Evolutionary conservation across 2,797 vertebrate species (phyloP).

Genomic region (Sylvia borin): DNA sequence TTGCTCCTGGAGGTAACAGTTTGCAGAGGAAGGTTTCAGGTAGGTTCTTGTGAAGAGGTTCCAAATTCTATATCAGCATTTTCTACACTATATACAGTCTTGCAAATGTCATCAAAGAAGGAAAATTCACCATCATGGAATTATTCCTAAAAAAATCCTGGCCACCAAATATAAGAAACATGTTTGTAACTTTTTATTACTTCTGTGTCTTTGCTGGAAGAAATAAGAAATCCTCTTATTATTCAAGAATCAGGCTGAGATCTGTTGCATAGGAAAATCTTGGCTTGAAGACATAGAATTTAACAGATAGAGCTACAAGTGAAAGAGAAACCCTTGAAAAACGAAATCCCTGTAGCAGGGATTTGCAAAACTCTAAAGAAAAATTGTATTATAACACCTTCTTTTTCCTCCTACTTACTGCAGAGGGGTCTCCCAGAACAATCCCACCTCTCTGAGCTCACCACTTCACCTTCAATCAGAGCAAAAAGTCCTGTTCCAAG

Average conservation of each 20-base stretch:
- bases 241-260: not conserved
- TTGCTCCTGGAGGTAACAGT: not conserved
- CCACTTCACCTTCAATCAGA: not conserved
- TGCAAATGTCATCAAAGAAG: not conserved
- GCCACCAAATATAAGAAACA: not conserved
- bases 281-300: not conserved
- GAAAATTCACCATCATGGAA: not conserved
- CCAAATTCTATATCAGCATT: not conserved
- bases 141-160: not conserved
- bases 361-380: constrained; percentile 39
- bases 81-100: not conserved
- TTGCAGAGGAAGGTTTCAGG: not conserved
- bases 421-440: not conserved
- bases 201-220: not conserved
- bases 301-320: constrained; percentile 20
- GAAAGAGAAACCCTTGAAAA: constrained; percentile 25
- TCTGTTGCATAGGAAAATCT: constrained; percentile 4
- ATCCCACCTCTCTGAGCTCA: not conserved
- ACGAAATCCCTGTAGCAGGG: not conserved
- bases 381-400: constrained; percentile 57
- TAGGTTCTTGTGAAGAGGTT: not conserved
- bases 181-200: not conserved
- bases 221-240: not conserved
- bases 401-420: constrained; percentile 5
- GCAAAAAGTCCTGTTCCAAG: not conserved